A percentile compares a stretch with the other conserved stretches of the same genome.
Evolutionary conservation across 2,797 vertebrate genomes (phyloP).

Genomic region (Anabas testudineus): DNA sequence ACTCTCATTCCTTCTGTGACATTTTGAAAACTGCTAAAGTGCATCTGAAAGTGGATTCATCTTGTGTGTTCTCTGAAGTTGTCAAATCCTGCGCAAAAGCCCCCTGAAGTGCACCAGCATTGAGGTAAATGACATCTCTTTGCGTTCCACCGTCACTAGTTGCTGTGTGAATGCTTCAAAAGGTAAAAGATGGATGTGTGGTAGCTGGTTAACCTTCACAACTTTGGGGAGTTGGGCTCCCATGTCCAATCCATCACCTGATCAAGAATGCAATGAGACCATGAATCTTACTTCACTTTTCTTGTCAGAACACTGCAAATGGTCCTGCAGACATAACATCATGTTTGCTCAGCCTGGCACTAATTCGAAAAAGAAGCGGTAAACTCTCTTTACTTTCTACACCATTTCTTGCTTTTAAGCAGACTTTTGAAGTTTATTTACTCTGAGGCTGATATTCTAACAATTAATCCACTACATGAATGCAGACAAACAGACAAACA

Average conservation of each 20-base stretch:
- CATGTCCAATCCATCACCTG: conserved; percentile 81
- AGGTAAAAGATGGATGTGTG: conserved; percentile 59
- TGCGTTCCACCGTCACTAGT: conserved; percentile 23
- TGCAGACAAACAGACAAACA: conserved; percentile 6
- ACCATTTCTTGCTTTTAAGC: conserved; percentile 5
- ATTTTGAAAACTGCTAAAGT: conserved; percentile 35
- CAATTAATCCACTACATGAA: not conserved
- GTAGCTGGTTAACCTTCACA: conserved; percentile 79
- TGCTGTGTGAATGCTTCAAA: conserved; percentile 23
- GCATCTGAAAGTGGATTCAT: conserved; percentile 48
- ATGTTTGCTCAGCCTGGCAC: conserved; percentile 52
- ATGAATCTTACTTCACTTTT: conserved; percentile 80
- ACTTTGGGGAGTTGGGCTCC: conserved; percentile 66
- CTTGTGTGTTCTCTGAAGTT: conserved; percentile 33
- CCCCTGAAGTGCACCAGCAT: conserved; percentile 41
- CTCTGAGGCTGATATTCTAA: not conserved
- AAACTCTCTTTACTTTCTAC: conserved; percentile 9
- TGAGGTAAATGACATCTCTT: conserved; percentile 55
- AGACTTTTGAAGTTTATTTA: not conserved
- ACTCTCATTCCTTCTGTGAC: conserved; percentile 11
- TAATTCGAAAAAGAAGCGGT: conserved; percentile 46
- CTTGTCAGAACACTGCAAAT: conserved; percentile 70
- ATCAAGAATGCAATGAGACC: conserved; percentile 72
- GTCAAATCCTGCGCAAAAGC: conserved; percentile 52
- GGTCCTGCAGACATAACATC: conserved; percentile 53